phyloP scores from a whole-genome alignment of 2,797 vertebrate genomes.

The Danio choprae region DNA sequence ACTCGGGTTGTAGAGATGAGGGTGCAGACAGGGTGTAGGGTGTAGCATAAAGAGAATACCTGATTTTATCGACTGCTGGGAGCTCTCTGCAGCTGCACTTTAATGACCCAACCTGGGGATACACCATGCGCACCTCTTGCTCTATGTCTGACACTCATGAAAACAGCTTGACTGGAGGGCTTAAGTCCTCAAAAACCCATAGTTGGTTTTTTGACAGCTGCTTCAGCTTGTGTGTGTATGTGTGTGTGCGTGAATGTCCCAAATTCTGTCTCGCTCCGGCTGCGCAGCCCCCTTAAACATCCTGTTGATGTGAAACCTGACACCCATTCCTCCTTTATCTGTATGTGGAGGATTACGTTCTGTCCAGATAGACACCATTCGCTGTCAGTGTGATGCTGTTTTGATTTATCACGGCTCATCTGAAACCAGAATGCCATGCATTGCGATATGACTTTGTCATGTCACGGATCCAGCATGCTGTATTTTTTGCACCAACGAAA shows the following conservation, averaged over 20 bases:
- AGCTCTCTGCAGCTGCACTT: conserved; percentile 57
- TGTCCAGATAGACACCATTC: conserved; percentile 70
- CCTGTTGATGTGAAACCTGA: conserved; percentile 67
- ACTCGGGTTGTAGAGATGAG: conserved; percentile 37
- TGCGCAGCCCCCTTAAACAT: conserved; percentile 62
- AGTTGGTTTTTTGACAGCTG: conserved; percentile 67
- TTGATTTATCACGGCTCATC: conserved; percentile 66
- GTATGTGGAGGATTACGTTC: conserved; percentile 60
- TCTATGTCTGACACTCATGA: conserved; percentile 66
- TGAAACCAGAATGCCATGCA: conserved; percentile 67
- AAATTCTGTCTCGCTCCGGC: conserved; percentile 55
- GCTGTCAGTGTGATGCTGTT: conserved; percentile 68
- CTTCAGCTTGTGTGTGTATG: conserved; percentile 43
- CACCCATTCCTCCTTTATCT: conserved; percentile 62
- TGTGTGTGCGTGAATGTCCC: conserved; percentile 29
- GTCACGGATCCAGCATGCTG: conserved; percentile 65
- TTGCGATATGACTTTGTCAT: conserved; percentile 59
- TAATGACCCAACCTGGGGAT: conserved; percentile 81
- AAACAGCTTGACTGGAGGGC: conserved; percentile 69
- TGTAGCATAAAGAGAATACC: conserved; percentile 36
- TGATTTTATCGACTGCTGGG: conserved; percentile 33
- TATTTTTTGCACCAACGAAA: conserved; percentile 61
- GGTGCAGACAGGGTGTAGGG: conserved; percentile 50
- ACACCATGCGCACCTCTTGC: conserved; percentile 65
- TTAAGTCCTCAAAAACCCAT: conserved; percentile 65